A percentile compares a stretch with the other conserved stretches of the same genome.
Conservation (phyloP, 2,113 vertebrate species). For the Anoplopoma fimbria region DNA sequence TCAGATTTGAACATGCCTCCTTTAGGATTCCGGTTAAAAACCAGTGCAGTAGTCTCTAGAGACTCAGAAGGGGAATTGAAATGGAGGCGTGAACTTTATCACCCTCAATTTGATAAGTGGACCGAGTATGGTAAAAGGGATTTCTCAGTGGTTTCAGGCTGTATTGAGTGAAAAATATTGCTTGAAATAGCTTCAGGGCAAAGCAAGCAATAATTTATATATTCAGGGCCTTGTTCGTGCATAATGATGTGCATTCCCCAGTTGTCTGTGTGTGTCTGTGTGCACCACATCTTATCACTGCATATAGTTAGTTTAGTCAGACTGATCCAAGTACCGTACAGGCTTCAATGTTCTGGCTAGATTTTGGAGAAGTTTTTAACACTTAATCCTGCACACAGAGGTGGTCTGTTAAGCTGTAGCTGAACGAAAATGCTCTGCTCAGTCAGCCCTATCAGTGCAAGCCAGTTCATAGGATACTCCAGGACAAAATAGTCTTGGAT, state of each 20-base stretch:
- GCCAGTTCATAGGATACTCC: constrained; percentile 17
- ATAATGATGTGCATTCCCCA: constrained; percentile 44
- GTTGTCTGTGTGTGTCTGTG: constrained; percentile 19
- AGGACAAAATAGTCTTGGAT: constrained; percentile 16
- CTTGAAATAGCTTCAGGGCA: constrained; percentile 42
- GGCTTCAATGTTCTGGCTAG: neutral
- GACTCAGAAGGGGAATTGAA: constrained; percentile 21
- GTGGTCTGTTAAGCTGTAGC: constrained; percentile 12
- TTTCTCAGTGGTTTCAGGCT: constrained; percentile 31
- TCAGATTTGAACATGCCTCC: neutral
- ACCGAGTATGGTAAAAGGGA: constrained; percentile 15
- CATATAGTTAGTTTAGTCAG: neutral
- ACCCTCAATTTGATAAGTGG: constrained; percentile 38
- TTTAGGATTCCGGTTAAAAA: neutral
- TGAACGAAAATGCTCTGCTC: neutral
- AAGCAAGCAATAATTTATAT: constrained; percentile 43
- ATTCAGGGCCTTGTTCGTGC: neutral
- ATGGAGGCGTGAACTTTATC: constrained; percentile 35
- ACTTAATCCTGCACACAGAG: neutral
- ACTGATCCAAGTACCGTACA: neutral
- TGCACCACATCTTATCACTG: constrained; percentile 24
- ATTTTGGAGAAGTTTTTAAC: neutral
- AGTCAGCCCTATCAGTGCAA: neutral
- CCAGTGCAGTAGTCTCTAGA: neutral
- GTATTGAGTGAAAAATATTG: constrained; percentile 32